These are phyloP conservation scores for Denticeps clupeoides DNA, from an alignment of 2,797 vertebrate species.

Conservation along the genomic window DNA sequence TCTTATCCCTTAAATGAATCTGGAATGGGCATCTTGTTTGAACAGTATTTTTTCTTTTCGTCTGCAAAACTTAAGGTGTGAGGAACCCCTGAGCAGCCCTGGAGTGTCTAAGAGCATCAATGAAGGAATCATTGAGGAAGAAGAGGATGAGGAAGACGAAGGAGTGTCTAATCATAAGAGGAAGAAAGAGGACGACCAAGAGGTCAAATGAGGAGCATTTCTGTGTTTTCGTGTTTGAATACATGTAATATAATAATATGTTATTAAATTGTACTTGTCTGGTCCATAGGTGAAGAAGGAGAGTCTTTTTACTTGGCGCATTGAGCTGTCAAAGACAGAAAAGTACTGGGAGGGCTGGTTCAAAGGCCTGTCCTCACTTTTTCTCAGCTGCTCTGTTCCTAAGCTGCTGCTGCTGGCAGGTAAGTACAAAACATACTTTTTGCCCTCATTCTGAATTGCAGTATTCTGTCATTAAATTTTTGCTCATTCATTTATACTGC, in stretches of 20 bases:
- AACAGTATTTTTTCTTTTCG: too few relatives aligned
- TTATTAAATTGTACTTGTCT: not conserved
- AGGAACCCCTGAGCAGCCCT: constrained; percentile 68
- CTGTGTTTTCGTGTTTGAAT: not conserved
- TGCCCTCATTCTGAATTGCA: too few relatives aligned
- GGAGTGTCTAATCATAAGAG: constrained; percentile 81
- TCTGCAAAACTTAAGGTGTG: too few relatives aligned
- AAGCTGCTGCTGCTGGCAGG: constrained; percentile 92
- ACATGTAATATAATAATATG: not conserved
- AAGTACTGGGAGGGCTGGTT: constrained; percentile 99
- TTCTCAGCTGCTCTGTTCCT: constrained; percentile 81
- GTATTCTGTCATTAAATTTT: too few relatives aligned
- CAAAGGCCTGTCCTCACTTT: constrained; percentile 86
- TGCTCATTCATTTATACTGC: too few relatives aligned
- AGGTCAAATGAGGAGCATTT: constrained; percentile 51
- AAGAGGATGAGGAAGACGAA: constrained; percentile 72
- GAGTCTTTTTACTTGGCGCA: constrained; percentile 84
- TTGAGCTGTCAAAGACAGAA: constrained; percentile 92
- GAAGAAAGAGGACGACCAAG: constrained; percentile 87
- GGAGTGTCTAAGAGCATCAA: constrained; percentile 75
- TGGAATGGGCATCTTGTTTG: too few relatives aligned
- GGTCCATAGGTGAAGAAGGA: constrained; percentile 76
- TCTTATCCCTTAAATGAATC: too few relatives aligned
- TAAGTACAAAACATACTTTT: too few relatives aligned
- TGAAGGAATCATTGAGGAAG: constrained; percentile 88